Percentiles rank a stretch among this genome's conserved stretches.
These are phyloP conservation scores for Megastigmus dorsalis DNA, from an alignment of 2,888 invertebrate species.

Conservation along the genomic window DNA sequence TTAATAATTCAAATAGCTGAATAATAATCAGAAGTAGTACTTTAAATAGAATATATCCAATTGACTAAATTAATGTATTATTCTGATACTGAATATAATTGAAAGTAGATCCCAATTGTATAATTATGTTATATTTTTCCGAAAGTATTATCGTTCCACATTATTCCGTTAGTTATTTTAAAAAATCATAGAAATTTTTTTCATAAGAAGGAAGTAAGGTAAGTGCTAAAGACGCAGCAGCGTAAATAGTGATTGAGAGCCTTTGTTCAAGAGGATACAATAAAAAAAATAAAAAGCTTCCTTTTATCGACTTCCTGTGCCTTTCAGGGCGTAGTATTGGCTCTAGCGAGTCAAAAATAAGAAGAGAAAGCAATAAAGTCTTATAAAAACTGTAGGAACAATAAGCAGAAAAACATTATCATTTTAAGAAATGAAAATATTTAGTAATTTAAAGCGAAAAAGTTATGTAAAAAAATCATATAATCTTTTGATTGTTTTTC, in stretches of 20 bases:
- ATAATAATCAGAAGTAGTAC: no score
- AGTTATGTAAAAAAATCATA: no score
- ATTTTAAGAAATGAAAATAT: background rate
- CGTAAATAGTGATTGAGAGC: conserved; percentile 36
- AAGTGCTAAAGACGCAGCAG: conserved; percentile 29
- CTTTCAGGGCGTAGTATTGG: background rate
- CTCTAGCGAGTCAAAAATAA: background rate
- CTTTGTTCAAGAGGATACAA: conserved; percentile 23
- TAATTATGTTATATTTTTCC: no score
- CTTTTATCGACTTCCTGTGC: conserved; percentile 29
- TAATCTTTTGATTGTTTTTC: no score
- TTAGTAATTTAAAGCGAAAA: background rate
- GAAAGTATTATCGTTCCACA: no score
- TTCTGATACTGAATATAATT: no score
- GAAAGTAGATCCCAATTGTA: no score
- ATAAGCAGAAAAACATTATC: background rate
- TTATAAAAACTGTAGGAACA: background rate
- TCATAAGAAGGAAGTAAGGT: conserved; percentile 11
- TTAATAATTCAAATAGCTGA: no score
- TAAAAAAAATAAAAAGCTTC: conserved; percentile 33
- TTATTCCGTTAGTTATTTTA: no score
- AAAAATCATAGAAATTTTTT: no score
- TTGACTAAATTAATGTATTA: no score
- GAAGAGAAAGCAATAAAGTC: conserved; percentile 4
- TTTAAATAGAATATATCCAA: no score